Evolutionary conservation across 2,113 vertebrate species (phyloP), one percentile per base, ranked within the genome.

Genomic region (Crotalus tigris): DNA sequence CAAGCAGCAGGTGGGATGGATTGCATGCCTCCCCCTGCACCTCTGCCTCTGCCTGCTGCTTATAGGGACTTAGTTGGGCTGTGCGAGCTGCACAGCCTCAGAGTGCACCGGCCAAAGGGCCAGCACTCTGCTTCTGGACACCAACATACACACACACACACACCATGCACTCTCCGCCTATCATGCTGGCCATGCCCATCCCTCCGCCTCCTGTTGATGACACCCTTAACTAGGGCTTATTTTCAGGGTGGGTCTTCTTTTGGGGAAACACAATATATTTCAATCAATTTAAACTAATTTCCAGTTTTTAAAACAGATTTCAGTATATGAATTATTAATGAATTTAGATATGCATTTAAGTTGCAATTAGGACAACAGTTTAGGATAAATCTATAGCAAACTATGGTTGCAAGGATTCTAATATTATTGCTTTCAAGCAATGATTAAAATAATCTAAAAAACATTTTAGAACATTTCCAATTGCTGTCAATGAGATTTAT

Each of bases 261-360:
- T 51, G 1, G 8, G 49, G 8, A 51, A 51, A 51, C 49, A 7
- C 49, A 51, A 93, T 89, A 57, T 75, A 17, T 93, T 92, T 91
- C 69, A 92, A 0, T 94, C 88, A 46, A 75, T 96, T 94, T 90
- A 91, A 29, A 39, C 85, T 87, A 3, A 61, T 10, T 58, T 90
- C 2, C n/a, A 59, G 91, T 33, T 17, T 33, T 75, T 17, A 64
- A 64, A 29, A 11, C 12, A 64, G n/a, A 75, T 75, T 33, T 75
- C n/a, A 75, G n/a, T 75, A 75, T 33, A 33, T 75, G 69, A 75
- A 33, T 75, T 75, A 2, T 75, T 81, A 39, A 81, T 81, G 6
- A 39, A 39, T 81, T 81, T 39, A 81, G n/a, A 81, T 39, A 39
- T 39, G 33, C 23, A 88, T 55, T 92, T 89, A 81, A 23, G 17